Conservation (phyloP, 2,797 vertebrate species). For the Chloroceryle amazona region DNA sequence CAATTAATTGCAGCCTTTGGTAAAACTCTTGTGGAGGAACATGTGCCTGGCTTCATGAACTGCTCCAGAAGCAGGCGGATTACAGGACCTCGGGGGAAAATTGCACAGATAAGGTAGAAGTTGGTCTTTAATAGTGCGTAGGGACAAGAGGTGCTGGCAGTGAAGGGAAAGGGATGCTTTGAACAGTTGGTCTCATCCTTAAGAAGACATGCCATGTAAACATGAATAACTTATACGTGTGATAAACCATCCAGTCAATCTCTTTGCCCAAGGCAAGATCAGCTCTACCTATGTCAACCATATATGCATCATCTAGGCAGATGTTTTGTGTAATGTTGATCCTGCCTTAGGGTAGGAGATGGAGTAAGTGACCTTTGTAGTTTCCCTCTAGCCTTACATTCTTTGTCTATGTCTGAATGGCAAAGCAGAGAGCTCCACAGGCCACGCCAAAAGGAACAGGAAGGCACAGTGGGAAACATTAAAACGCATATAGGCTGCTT, state of each 20-base stretch:
- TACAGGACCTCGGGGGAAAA: neutral
- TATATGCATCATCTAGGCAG: neutral
- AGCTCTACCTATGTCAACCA: neutral
- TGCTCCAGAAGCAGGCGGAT: fast-evolving
- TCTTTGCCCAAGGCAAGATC: neutral
- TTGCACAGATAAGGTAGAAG: neutral
- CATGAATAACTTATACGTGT: neutral
- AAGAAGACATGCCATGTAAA: neutral
- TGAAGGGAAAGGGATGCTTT: neutral
- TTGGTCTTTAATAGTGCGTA: neutral
- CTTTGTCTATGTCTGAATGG: neutral
- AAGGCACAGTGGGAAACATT: neutral
- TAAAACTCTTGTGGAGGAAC: neutral
- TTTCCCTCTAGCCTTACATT: neutral
- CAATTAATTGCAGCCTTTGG: fast-evolving
- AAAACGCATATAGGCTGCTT: neutral
- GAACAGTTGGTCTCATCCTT: neutral
- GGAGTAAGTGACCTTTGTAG: neutral
- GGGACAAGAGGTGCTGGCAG: neutral
- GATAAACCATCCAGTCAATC: neutral
- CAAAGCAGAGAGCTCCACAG: neutral
- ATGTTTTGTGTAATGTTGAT: neutral
- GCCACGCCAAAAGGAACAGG: neutral
- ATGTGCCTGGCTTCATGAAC: fast-evolving
- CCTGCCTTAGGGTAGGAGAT: neutral